Percentiles rank a stretch among this genome's conserved stretches.
Evolutionary conservation across 2,113 vertebrate species (phyloP).

Genomic region (Isurus oxyrinchus): DNA sequence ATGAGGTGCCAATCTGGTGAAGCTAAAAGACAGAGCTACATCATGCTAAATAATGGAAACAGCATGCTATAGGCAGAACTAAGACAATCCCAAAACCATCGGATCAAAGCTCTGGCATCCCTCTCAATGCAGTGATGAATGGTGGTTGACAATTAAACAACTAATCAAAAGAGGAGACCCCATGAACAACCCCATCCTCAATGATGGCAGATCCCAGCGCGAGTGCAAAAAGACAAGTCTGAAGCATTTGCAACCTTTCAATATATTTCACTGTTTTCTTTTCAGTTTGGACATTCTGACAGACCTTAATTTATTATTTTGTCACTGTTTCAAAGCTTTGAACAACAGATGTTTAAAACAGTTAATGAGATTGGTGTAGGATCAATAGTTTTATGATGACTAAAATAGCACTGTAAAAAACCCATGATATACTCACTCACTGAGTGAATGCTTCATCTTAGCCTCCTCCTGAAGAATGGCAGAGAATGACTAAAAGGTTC

Average conservation of each 20-base stretch:
- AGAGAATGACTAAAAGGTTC: too few relatives aligned
- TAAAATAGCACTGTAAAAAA: not conserved
- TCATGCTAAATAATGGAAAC: not conserved
- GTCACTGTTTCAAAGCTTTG: not conserved
- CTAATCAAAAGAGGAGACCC: not conserved
- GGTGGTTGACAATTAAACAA: not conserved
- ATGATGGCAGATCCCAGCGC: not conserved
- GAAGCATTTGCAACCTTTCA: not conserved
- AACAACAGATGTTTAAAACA: not conserved
- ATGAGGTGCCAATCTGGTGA: not conserved
- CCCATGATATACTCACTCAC: not conserved
- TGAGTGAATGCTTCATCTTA: not conserved
- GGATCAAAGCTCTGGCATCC: not conserved
- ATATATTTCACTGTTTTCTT: not conserved
- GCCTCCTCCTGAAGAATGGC: not conserved
- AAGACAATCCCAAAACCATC: not conserved
- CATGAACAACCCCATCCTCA: not conserved
- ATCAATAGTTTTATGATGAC: not conserved
- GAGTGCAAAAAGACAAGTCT: not conserved
- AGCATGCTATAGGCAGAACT: not conserved
- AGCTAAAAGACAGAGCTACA: not conserved
- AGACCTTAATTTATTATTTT: not conserved
- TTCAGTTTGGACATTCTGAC: not conserved
- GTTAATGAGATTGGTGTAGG: not conserved
- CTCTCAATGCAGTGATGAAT: not conserved